Percentiles rank a stretch among this genome's conserved stretches.
Conservation (phyloP, 2,113 vertebrate species). For the Clupea harengus region DNA sequence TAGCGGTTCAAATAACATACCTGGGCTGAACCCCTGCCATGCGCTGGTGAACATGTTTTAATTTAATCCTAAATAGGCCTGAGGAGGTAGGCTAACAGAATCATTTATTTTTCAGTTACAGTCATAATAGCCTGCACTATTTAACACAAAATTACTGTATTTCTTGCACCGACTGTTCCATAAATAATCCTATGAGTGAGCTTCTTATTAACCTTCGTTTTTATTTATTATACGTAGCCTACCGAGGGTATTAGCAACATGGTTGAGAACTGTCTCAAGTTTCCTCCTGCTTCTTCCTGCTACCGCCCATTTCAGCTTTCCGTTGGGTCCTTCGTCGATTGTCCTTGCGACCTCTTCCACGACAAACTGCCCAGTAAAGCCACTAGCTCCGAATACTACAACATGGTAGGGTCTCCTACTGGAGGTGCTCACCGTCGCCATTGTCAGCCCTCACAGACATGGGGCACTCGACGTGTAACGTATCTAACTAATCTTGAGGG, state of each 20-base stretch:
- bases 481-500: neutral
- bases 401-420: constrained; percentile 73
- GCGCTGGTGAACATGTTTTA: too few relatives aligned
- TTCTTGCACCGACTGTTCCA: neutral
- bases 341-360: constrained; percentile 83
- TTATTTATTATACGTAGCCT: constrained; percentile 21
- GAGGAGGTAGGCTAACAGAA: too few relatives aligned
- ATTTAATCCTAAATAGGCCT: too few relatives aligned
- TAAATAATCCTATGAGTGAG: too few relatives aligned
- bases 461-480: neutral
- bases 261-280: constrained; percentile 80
- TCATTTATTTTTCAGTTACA: too few relatives aligned
- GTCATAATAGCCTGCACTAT: too few relatives aligned
- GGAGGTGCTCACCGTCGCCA: constrained; percentile 63
- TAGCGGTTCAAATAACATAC: too few relatives aligned
- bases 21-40: too few relatives aligned
- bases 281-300: constrained; percentile 83
- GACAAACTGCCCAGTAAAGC: constrained; percentile 93
- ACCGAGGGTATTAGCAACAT: constrained; percentile 79
- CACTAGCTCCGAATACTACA: constrained; percentile 87
- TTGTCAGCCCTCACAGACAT: constrained; percentile 28
- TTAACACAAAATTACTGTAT: neutral
- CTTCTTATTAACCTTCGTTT: neutral
- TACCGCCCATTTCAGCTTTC: constrained; percentile 82
- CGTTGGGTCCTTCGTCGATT: constrained; percentile 62